Evolutionary conservation across 2,797 vertebrate genomes (phyloP), one percentile per base, ranked within the genome.

Genomic region (Galaxias olidus): DNA sequence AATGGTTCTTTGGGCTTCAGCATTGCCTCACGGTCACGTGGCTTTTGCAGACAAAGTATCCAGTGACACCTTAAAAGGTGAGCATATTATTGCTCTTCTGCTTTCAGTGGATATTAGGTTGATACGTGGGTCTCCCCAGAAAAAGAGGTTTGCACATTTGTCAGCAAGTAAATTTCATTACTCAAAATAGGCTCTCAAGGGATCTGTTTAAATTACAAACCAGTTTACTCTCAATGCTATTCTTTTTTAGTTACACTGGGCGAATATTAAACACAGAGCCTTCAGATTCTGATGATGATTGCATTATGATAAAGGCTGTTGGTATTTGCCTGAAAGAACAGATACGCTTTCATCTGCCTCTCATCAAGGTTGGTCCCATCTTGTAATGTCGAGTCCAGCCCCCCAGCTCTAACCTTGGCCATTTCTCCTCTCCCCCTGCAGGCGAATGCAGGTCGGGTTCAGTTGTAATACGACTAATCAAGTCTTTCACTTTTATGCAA

Each of bases 401-500:
- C 71, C 66, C 66, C 55, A 58, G 78, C 67, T 55, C 41, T 87
- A 89, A 91, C 90, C 90, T 91, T 89, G n/a, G 82, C 59, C 73
- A 79, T 49, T 61, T 72, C 67, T 60, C 69, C 61, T 61, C 61
- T 42, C 78, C 83, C 78, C 79, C 84, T 84, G 85, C 82, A 80
- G 88, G 79, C 69, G 82, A 60, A 44, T 59, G 70, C 73, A 62
- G 86, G 86, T 87, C 86, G 86, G 77, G 87, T 79, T 81, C 83
- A 84, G 87, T 84, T 90, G 87, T 91, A 90, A 90, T 87, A 83
- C 63, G 65, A 90, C 87, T 87, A 90, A 91, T 92, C 84, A 89
- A 85, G 72, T 75, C 86, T 90, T 90, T 85, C 87, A 86, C 82
- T 83, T 88, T 90, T 84, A 92, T 92, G 91, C 85, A 91, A 91